Conservation (phyloP, 2,113 vertebrate species). For the Gavia stellata region DNA sequence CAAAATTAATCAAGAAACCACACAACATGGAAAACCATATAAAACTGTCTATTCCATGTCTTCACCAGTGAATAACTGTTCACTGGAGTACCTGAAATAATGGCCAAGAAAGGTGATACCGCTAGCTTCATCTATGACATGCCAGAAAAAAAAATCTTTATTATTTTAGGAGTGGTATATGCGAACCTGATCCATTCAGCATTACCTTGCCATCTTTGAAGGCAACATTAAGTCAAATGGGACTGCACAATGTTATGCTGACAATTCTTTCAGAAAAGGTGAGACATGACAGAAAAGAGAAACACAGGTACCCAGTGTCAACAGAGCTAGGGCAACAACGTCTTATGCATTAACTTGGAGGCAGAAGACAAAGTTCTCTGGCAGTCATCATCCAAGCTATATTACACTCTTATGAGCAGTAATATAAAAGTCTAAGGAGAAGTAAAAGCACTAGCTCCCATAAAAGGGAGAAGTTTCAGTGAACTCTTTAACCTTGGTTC, state of each 20-base stretch:
- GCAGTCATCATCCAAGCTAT: background rate
- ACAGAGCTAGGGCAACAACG: background rate
- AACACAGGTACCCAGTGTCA: background rate
- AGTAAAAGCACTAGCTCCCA: background rate
- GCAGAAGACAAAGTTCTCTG: background rate
- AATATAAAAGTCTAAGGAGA: background rate
- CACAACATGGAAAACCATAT: background rate
- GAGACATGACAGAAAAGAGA: background rate
- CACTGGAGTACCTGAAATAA: background rate
- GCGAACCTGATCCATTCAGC: background rate
- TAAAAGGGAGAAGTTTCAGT: background rate
- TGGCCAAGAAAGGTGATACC: background rate
- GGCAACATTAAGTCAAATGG: background rate
- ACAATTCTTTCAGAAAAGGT: background rate
- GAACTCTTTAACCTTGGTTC: background rate
- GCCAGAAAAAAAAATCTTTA: background rate
- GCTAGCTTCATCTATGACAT: background rate
- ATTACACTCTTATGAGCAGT: background rate
- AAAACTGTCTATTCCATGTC: background rate
- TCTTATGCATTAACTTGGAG: background rate
- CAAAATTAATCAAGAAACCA: background rate
- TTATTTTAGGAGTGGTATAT: background rate
- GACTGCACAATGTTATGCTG: background rate
- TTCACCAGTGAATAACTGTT: background rate
- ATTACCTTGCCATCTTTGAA: background rate